phyloP scores from a whole-genome alignment of 2,113 vertebrate genomes.

The Indri indri region DNA sequence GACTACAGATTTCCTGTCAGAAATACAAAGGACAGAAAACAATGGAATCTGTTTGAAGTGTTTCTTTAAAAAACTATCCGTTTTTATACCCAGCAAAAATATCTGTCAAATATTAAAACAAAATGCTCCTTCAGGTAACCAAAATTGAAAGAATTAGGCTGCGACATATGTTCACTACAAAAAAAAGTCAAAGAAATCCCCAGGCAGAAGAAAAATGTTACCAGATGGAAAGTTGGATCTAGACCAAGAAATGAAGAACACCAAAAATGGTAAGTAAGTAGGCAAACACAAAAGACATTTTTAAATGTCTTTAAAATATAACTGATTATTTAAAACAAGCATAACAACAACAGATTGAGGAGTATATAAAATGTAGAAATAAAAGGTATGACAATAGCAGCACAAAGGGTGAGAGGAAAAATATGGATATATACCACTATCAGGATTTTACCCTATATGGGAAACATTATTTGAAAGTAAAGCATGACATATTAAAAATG shows the following conservation, averaged over 20 bases:
- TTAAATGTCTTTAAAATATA: background rate
- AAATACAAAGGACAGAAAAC: background rate
- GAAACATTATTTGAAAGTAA: background rate
- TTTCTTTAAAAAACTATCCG: background rate
- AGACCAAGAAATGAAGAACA: background rate
- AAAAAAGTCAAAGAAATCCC: background rate
- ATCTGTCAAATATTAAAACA: background rate
- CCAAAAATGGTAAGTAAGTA: background rate
- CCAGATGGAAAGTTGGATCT: background rate
- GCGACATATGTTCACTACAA: background rate
- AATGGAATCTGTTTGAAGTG: background rate
- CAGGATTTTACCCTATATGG: background rate
- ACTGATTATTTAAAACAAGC: background rate
- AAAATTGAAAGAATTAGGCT: background rate
- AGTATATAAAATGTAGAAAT: background rate
- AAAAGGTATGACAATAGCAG: background rate
- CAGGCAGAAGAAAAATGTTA: background rate
- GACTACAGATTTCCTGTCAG: background rate
- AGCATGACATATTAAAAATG: background rate
- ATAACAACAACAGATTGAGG: background rate
- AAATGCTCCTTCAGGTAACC: background rate
- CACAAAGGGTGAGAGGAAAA: background rate
- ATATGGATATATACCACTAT: background rate
- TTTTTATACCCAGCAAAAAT: constrained; percentile 16
- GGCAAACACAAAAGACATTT: background rate